phyloP scores from a whole-genome alignment of 1,140 invertebrate species.

The Kradibia gibbosae region DNA sequence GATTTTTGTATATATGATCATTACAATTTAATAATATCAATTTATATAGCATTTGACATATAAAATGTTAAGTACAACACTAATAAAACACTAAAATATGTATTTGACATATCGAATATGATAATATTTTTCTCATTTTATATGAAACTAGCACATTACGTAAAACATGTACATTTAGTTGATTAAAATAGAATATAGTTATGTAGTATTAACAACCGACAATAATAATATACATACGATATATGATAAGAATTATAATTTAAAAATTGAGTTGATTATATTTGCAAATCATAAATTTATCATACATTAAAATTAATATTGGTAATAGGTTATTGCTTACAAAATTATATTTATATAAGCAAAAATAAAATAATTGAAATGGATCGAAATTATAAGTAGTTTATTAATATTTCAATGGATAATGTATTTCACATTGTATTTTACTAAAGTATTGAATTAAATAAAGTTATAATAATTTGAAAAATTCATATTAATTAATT shows the following conservation, averaged over 20 bases:
- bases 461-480: too few relatives aligned
- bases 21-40: too few relatives aligned
- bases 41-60: too few relatives aligned
- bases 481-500: too few relatives aligned
- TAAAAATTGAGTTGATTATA: neutral
- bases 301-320: neutral
- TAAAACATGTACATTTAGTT: neutral
- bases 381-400: neutral
- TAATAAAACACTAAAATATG: neutral
- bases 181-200: constrained; percentile 1
- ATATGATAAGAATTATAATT: neutral
- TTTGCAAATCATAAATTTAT: neutral
- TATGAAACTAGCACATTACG: neutral
- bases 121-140: neutral
- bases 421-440: too few relatives aligned
- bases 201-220: neutral
- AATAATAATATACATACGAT: neutral
- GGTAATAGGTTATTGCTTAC: neutral
- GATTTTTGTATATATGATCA: too few relatives aligned
- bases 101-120: neutral
- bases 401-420: too few relatives aligned
- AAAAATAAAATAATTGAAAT: neutral
- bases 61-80: too few relatives aligned
- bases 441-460: too few relatives aligned
- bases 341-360: neutral